These are phyloP conservation scores for Aphelinus atriplicis DNA, from an alignment of 1,140 invertebrate species.

Conservation along the genomic window DNA sequence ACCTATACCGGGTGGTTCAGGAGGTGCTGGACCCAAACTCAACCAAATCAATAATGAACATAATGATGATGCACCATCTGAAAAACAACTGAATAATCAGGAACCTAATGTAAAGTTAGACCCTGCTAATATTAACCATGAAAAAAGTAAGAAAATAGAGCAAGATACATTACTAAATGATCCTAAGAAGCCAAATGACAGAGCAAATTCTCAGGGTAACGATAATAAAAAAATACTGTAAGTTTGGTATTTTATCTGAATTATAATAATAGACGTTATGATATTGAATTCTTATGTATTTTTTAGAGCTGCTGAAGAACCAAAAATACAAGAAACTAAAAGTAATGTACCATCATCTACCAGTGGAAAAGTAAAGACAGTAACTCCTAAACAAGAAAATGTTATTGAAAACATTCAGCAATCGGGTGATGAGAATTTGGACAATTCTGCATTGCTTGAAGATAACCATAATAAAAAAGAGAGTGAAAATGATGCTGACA, in stretches of 20 bases:
- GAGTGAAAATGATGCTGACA: constrained; percentile 19
- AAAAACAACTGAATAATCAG: neutral
- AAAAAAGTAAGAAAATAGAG: neutral
- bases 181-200: neutral
- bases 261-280: too few relatives aligned
- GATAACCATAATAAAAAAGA: constrained; percentile 20
- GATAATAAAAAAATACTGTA: too few relatives aligned
- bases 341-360: neutral
- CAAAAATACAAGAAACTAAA: constrained; percentile 12
- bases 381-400: neutral
- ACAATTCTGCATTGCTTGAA: constrained; percentile 8
- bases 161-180: neutral
- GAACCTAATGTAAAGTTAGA: neutral
- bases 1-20: neutral
- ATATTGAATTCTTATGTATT: constrained; percentile 1
- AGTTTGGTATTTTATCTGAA: too few relatives aligned
- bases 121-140: neutral
- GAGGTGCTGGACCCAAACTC: neutral
- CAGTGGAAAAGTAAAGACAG: neutral
- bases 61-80: neutral
- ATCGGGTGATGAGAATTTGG: constrained; percentile 8
- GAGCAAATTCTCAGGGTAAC: too few relatives aligned
- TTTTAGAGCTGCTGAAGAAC: neutral
- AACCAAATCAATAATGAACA: neutral
- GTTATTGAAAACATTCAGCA: neutral